Base-by-base conservation (phyloP, 35 echinoderm and acorn worm species). In the Holothuria glaberrima region DNA sequence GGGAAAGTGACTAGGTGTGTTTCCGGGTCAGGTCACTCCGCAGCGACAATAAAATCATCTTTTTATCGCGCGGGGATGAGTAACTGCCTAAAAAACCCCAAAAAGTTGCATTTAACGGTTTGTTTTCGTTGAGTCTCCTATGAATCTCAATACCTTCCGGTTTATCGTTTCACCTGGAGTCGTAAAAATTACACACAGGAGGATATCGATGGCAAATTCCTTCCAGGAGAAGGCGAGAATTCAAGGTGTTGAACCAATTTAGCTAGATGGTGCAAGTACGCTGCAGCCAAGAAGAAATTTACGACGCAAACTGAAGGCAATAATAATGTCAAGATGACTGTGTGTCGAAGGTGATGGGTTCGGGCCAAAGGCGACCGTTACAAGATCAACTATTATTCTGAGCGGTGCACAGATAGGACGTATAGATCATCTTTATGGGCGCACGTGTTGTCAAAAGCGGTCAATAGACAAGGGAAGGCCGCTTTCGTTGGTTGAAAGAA, bases 221-320 rank as follows among this genome's bases (percentile, higher is more conserved):
- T 25, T 26, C 18, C 20, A 0, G n/a, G 74, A 48, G 74, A 78
- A 33, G 66, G n/a, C 12, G 31, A 69, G 31, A 69, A 16, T 25
- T 78, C 74, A 78, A 78, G 74, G 74, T 78, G 74, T 78, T 78
- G 74, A 78, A 78, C 74, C 74, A 78, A 78, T 78, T 78, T 78
- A 33, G 14, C 20, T 14, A 38, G 38, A 29, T 48, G 44, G 74
- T 48, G 21, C 44, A 9, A 75, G 36, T 22, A 12, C 21, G 74
- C 50, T 24, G n/a, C 38, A 78, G 25, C 50, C 50, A 52, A 12
- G 26, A 78, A 48, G 38, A 26, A n/a, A 78, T 48, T 48, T 41
- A 35, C 26, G 38, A 38, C 20, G 26, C 44, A 35, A 41, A 78
- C 50, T 78, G 21, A 35, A 52, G 24, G 44, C 44, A 22, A 33